Base-by-base conservation (phyloP, 92 coral and sea anemone species). In the Umimayanthus chanpuru region DNA sequence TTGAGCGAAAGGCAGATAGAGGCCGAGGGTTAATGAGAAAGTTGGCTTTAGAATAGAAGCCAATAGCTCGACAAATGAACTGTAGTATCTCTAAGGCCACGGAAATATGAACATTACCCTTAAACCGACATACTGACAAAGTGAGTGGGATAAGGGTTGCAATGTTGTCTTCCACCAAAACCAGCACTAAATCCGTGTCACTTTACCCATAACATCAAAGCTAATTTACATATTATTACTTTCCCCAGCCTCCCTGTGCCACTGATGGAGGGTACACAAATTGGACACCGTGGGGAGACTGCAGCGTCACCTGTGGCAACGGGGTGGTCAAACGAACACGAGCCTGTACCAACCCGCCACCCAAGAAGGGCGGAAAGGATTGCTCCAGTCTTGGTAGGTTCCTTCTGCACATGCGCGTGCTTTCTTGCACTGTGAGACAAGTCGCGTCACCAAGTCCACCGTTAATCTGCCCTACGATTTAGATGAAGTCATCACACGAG, bases 351-450 rank as follows among this genome's bases (percentile, higher is more conserved):
- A 81, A 81, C 36, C 85, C 85, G 38, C 85, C 85, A 21, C 85
- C 85, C 14, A 81, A 81, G 47, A 4, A 21, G 10, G 73, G 73
- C 3, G 85, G 85, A 1, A 81, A 81, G 36, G 85, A 81, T n/a
- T 81, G 85, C 12, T 81, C 85, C 74, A 65, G 75, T 38, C 75
- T 81, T n/a, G 85, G 85, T 81, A 81, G 53, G 85, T 43, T 44
- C 8, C 68, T 61, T 61, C 8, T 61, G 68, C 26, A 20, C 66
- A 56, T 56, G 23, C 5, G 23, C 5, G 66, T 15, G 23, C 23
- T 61, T 25, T 61, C 21, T 61, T 4, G 4, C 23, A 18, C 6
- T 8, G 25, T 56, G 67, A 61, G 67, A 18, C 25, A 21, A 61
- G 12, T 0, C 3, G 16, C 8, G 2, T 7, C 12, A 15, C 18